phyloP scores from a whole-genome alignment of 2,113 vertebrate genomes.

The Paramormyrops kingsleyae region DNA sequence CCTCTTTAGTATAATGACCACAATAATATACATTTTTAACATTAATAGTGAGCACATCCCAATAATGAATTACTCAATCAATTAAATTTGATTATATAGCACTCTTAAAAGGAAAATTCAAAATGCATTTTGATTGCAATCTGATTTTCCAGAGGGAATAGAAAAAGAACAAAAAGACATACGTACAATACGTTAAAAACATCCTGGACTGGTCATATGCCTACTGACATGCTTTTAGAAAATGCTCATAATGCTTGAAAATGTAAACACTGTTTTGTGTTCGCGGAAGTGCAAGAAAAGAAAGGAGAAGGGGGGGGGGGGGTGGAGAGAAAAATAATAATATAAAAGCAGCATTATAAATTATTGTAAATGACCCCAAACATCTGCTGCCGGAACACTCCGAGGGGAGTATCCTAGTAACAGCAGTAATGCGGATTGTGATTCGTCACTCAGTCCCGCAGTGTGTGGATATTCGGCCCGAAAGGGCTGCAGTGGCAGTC shows the following conservation, averaged over 20 bases:
- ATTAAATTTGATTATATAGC: neutral
- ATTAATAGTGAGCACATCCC: neutral
- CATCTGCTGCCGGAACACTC: neutral
- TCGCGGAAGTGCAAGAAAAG: neutral
- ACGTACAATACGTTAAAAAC: neutral
- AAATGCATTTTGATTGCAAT: neutral
- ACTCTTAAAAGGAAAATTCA: neutral
- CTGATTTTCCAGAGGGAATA: neutral
- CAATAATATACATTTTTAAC: neutral
- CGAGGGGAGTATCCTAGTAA: neutral
- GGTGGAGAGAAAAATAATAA: neutral
- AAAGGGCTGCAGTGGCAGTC: neutral
- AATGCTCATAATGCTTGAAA: neutral
- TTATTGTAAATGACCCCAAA: neutral
- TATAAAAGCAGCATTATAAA: neutral
- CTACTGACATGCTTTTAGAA: neutral
- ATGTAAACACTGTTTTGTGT: neutral
- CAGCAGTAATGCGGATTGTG: neutral
- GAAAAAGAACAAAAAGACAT: neutral
- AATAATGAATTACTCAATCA: neutral
- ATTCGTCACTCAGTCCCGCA: neutral
- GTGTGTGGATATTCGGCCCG: neutral
- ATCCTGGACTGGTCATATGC: neutral
- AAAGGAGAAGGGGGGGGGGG: neutral
- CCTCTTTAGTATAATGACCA: neutral